These are phyloP conservation scores for Forficula auricularia DNA, from an alignment of 1,140 invertebrate species.

Conservation along the genomic window DNA sequence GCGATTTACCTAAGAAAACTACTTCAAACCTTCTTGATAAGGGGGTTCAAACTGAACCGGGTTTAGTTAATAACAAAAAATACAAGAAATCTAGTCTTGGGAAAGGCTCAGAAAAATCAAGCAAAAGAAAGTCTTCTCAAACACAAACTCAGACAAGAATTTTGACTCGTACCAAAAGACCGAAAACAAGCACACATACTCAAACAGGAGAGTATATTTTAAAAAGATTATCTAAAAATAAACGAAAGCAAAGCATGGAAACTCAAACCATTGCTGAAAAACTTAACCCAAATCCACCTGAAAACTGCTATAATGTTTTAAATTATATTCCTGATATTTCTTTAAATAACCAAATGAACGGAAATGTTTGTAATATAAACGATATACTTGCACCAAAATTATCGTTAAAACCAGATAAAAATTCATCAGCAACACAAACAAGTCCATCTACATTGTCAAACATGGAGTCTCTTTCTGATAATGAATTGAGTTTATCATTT, in stretches of 20 bases:
- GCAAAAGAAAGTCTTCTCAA: slow-evolving; percentile 21
- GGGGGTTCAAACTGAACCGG: slow-evolving; percentile 24
- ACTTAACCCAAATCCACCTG: slow-evolving; percentile 8
- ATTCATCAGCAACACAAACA: slow-evolving; percentile 28
- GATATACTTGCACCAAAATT: slow-evolving; percentile 18
- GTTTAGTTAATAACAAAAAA: slow-evolving; percentile 16
- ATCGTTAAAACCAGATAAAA: slow-evolving; percentile 21
- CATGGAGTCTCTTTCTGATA: too few species aligned
- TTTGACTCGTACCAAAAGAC: slow-evolving; percentile 18
- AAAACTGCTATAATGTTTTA: too few species aligned
- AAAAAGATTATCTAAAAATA: slow-evolving; percentile 16
- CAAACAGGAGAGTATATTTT: slow-evolving; percentile 26
- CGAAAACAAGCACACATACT: slow-evolving; percentile 26
- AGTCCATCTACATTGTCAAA: slow-evolving; percentile 14
- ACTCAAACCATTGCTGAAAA: slow-evolving; percentile 13
- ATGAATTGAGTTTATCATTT: slow-evolving; percentile 17
- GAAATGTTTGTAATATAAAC: too few species aligned
- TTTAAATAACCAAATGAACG: too few species aligned
- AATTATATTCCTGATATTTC: too few species aligned
- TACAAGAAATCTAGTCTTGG: slow-evolving; percentile 16
- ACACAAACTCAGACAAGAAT: slow-evolving; percentile 31
- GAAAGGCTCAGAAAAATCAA: slow-evolving; percentile 15
- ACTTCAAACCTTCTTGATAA: slow-evolving; percentile 14
- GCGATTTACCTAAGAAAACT: slow-evolving; percentile 16
- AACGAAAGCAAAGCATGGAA: slow-evolving; percentile 13